phyloP scores from a whole-genome alignment of 2,113 vertebrate species.

The Xiphophorus couchianus region DNA sequence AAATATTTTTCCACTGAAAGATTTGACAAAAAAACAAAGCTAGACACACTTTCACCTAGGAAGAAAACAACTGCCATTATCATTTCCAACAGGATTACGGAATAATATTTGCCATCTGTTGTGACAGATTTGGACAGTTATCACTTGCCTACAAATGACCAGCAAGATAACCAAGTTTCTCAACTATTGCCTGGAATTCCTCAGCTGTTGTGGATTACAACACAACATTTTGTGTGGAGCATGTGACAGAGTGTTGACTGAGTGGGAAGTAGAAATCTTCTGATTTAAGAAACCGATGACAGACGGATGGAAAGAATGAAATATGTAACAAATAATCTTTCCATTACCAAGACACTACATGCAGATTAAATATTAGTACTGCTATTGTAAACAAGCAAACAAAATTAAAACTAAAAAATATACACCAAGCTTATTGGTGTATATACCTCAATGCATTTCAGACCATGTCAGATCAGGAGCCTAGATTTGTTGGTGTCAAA shows the following conservation, averaged over 20 bases:
- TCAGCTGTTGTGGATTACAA: conserved; percentile 31
- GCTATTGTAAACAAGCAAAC: not conserved
- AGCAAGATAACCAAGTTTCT: conserved; percentile 13
- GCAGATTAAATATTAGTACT: not conserved
- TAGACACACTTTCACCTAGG: not conserved
- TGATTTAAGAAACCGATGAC: not conserved
- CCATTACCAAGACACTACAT: not conserved
- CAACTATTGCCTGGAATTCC: not conserved
- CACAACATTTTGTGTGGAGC: conserved; percentile 27
- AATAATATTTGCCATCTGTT: not conserved
- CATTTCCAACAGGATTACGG: not conserved
- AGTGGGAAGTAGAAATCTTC: conserved; percentile 11
- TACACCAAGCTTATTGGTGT: not conserved
- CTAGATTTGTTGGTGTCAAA: conserved; percentile 41
- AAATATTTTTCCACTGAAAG: not conserved
- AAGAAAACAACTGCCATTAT: not conserved
- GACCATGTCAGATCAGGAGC: conserved; percentile 16
- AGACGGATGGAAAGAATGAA: not conserved
- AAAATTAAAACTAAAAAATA: not conserved
- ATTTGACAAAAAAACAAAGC: not conserved
- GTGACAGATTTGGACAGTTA: not conserved
- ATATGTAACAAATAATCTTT: not conserved
- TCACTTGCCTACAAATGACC: not conserved
- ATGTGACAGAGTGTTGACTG: conserved; percentile 36
- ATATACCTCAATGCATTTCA: not conserved